Evolutionary conservation across 2,113 vertebrate genomes (phyloP), one percentile per base, ranked within the genome.

Genomic region (Phyllopteryx taeniolatus): DNA sequence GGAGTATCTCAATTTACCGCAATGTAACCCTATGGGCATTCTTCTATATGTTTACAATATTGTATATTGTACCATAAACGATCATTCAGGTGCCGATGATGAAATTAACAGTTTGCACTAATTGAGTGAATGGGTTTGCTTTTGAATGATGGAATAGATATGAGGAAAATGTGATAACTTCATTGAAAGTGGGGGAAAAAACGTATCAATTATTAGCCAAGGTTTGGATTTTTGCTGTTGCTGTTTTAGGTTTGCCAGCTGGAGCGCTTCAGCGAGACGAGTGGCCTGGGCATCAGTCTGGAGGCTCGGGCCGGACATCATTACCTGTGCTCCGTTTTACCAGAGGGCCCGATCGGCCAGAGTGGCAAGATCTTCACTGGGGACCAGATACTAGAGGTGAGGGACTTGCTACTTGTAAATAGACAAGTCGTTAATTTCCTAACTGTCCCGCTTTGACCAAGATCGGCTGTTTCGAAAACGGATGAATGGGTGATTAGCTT

Each of bases 361-460:
- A 94, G 93, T 0, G 89, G 94, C 72, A 94, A 91, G 74, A 89
- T 97, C n/a, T 93, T 91, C 63, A 91, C 91, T 76, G 96, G 95
- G 73, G 96, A 99, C 73, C 93, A 96, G 63, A 93, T 98, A 3
- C 72, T 98, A 35, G 97, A 98, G 94, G 96, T 98, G 75, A 80
- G 4, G 8, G 11, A 51, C 65, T 63, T 68, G 11, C 35, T 31
- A 51, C 15, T 49, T 68, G 66, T 12, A 7, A 44, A 20, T 4
- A 46, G 11, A 43, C 1, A 5, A 66, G n/a, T n/a, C 5, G 14
- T 35, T 65, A 2, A 5, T 2, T 44, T 46, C 10, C 44, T 65
- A 43, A 11, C 9, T 43, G 42, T 44, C 35, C 8, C 20, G 17
- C 35, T 63, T 12, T 8, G 19, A 63, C 17, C 19, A 11, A 13